Evolutionary conservation across 2,888 invertebrate species (phyloP).

Genomic region (Ophion slaviceki): DNA sequence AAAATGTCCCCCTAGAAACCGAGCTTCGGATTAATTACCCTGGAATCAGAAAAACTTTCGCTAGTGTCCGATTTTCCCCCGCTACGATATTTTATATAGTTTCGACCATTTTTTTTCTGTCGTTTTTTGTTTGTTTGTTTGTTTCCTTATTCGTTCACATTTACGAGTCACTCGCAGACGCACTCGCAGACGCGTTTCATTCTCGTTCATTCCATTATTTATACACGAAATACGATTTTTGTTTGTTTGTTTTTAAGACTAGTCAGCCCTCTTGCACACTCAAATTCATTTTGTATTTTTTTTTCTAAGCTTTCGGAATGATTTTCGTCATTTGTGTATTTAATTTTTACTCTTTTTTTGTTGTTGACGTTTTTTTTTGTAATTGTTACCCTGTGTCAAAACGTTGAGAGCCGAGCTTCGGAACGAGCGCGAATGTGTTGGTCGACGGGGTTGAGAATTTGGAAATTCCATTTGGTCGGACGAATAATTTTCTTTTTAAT

Average conservation of each 20-base stretch:
- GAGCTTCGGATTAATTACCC: conserved; percentile 81
- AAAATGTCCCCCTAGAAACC: conserved; percentile 71
- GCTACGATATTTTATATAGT: conserved; percentile 74
- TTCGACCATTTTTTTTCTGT: conserved; percentile 56
- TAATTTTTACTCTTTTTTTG: conserved; percentile 65
- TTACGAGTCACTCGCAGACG: conserved; percentile 56
- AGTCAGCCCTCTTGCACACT: conserved; percentile 61
- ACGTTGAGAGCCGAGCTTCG: conserved; percentile 69
- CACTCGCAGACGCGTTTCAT: conserved; percentile 9
- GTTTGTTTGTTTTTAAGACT: conserved; percentile 57
- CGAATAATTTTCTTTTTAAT: not conserved
- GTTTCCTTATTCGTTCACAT: conserved; percentile 59
- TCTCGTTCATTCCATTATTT: conserved; percentile 66
- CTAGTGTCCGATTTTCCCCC: conserved; percentile 79
- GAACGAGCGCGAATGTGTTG: conserved; percentile 70
- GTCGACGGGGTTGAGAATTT: conserved; percentile 38
- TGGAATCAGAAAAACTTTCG: conserved; percentile 81
- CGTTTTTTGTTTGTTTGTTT: conserved; percentile 31
- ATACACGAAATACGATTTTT: conserved; percentile 77
- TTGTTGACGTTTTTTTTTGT: conserved; percentile 67
- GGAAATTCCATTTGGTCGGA: conserved; percentile 39
- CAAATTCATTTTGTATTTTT: conserved; percentile 68
- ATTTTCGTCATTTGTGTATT: conserved; percentile 67
- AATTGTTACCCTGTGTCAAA: conserved; percentile 81
- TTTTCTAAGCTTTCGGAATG: conserved; percentile 73